Evolutionary conservation across 1,140 invertebrate species (phyloP), one percentile per base, ranked within the genome.

Genomic region (Drosophila murphyi): DNA sequence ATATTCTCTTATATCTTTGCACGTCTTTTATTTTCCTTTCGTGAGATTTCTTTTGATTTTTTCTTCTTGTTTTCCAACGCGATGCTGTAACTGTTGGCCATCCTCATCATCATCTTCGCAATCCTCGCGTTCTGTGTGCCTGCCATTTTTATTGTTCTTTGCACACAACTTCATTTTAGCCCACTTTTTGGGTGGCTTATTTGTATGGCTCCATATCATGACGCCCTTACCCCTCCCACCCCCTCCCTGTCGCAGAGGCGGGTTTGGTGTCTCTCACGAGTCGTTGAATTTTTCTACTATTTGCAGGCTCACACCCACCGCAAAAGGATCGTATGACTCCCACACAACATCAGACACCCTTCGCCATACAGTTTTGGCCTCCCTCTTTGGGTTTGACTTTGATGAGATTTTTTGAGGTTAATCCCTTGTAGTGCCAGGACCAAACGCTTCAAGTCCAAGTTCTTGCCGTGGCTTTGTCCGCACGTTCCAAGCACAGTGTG

Each of bases 391-490:
- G 80, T 89, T 83, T 89, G 85, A 89, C 85, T 89, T 89, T 89
- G 85, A 89, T 89, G 85, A 89, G 85, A 89, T 89, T 89, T 89
- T 89, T 89, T 89, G 85, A 89, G 85, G 85, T 89, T 89, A 89
- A 89, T 89, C 85, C 85, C 80, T 89, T 89, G 85, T 85, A 89
- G 85, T 89, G 85, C 80, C 78, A 85, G 80, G 54, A 83, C 80
- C 80, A 80, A 82, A 74, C 77, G 85, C 83, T 73, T 83, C 83
- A 88, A 89, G 85, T 76, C 80, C 80, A 88, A 87, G 83, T 82
- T 76, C 83, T 82, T 80, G 79, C 59, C 78, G 75, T 85, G 75
- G 72, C 85, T 89, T 89, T 89, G 80, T 89, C 62, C 68, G 64
- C 64, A 56, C 64, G 65, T 62, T 75, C 70, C 71, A 39, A 54